phyloP scores from a whole-genome alignment of 2,113 vertebrate species.

The Carassius carassius region DNA sequence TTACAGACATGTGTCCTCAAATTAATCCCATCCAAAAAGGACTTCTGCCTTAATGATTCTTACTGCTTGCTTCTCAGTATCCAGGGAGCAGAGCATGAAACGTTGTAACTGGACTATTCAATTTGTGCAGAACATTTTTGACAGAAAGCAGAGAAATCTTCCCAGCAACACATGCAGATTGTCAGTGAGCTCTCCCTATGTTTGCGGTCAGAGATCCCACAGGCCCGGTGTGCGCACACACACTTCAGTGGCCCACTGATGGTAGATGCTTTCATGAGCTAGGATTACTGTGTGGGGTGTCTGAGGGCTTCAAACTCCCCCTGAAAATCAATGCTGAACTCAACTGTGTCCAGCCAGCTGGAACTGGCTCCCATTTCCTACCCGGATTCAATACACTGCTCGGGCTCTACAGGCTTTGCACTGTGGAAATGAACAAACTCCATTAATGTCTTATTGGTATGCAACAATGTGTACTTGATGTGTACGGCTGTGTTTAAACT shows the following conservation, averaged over 20 bases:
- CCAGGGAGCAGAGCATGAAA: not conserved
- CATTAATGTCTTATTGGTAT: slow-evolving; percentile 35
- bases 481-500: not conserved
- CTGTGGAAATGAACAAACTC: slow-evolving; percentile 51
- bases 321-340: slow-evolving; percentile 66
- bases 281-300: slow-evolving; percentile 45
- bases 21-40: not conserved
- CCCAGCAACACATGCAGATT: slow-evolving; percentile 1
- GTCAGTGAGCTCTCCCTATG: slow-evolving; percentile 29
- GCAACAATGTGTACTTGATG: slow-evolving; percentile 5
- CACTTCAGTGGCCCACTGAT: slow-evolving; percentile 29
- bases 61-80: slow-evolving; percentile 1
- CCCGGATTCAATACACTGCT: slow-evolving; percentile 62
- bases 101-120: slow-evolving; percentile 13
- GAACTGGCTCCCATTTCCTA: slow-evolving; percentile 64
- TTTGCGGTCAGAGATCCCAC: slow-evolving; percentile 42
- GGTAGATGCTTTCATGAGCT: slow-evolving; percentile 41
- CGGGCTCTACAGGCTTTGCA: slow-evolving; percentile 46
- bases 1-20: not conserved
- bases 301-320: slow-evolving; percentile 31
- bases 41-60: not conserved
- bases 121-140: slow-evolving; percentile 3
- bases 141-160: not conserved
- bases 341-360: slow-evolving; percentile 65
- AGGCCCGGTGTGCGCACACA: slow-evolving; percentile 14